These are phyloP conservation scores for Synanthedon andrenaeformis DNA, from an alignment of 2,888 invertebrate genomes.

Conservation along the genomic window DNA sequence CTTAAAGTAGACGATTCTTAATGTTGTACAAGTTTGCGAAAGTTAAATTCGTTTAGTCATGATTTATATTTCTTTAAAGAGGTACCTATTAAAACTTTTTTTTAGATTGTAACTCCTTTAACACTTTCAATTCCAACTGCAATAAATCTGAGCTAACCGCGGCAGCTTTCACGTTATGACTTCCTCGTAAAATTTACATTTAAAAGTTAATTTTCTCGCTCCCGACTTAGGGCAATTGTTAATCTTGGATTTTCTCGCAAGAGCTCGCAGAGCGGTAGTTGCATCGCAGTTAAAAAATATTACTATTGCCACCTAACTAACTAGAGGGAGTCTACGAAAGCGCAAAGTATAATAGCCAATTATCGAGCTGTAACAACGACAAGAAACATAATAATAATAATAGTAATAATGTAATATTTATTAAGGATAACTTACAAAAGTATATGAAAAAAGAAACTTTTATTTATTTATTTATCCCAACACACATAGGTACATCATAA, in stretches of 20 bases:
- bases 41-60: conserved; percentile 52
- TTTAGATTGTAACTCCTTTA: conserved; percentile 68
- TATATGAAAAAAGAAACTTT: too few relatives aligned
- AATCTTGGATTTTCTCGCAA: conserved; percentile 51
- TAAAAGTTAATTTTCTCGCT: conserved; percentile 67
- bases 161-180: conserved; percentile 67
- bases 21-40: conserved; percentile 51
- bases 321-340: too few relatives aligned
- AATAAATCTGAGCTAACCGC: conserved; percentile 67
- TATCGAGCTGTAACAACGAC: not conserved
- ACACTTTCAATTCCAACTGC: conserved; percentile 66
- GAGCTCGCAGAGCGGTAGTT: conserved; percentile 4
- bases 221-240: conserved; percentile 58
- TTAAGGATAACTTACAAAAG: too few relatives aligned
- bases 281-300: conserved; percentile 34
- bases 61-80: conserved; percentile 68
- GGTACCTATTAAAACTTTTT: conserved; percentile 68
- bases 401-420: too few relatives aligned
- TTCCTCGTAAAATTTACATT: conserved; percentile 70
- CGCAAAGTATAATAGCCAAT: too few relatives aligned
- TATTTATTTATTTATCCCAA: too few relatives aligned
- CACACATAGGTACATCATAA: too few relatives aligned
- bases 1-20: conserved; percentile 49
- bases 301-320: not conserved
- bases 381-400: not conserved